phyloP scores from a whole-genome alignment of 2,888 invertebrate genomes.

The Platerodrilus igneus region DNA sequence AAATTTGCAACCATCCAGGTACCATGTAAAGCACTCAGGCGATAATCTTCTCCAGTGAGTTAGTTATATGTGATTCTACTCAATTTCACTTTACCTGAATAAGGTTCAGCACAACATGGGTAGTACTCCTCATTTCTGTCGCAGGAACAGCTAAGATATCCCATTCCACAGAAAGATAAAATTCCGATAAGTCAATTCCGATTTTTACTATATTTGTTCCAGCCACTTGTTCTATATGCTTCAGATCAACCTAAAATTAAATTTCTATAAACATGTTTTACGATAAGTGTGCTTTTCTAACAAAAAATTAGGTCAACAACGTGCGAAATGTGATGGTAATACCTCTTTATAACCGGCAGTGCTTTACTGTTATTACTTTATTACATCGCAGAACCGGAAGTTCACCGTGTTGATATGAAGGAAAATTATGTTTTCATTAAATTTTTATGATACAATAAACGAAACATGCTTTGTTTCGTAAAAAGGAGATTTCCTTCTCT shows the following conservation, averaged over 20 bases:
- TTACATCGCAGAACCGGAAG: slow-evolving; percentile 13
- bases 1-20: too few relatives aligned
- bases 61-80: too few relatives aligned
- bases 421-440: slow-evolving; percentile 19
- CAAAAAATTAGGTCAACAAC: slow-evolving; percentile 6
- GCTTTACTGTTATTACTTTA: slow-evolving; percentile 18
- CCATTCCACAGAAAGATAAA: slow-evolving; percentile 97
- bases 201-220: slow-evolving; percentile 81
- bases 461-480: slow-evolving; percentile 8
- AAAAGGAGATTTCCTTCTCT: too few relatives aligned
- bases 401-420: slow-evolving; percentile 14
- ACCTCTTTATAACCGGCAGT: slow-evolving; percentile 15
- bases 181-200: slow-evolving; percentile 91
- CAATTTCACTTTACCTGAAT: slow-evolving; percentile 61
- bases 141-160: slow-evolving; percentile 93
- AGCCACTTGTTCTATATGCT: slow-evolving; percentile 79
- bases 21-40: too few relatives aligned
- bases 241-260: slow-evolving; percentile 69
- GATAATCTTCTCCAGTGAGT: too few relatives aligned
- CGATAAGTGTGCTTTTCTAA: too few relatives aligned
- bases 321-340: slow-evolving; percentile 12
- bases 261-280: too few relatives aligned
- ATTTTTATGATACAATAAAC: slow-evolving; percentile 15
- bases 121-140: slow-evolving; percentile 88
- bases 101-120: slow-evolving; percentile 81